Conservation (phyloP, 2,888 invertebrate species). For the Pardosa pseudoannulata region DNA sequence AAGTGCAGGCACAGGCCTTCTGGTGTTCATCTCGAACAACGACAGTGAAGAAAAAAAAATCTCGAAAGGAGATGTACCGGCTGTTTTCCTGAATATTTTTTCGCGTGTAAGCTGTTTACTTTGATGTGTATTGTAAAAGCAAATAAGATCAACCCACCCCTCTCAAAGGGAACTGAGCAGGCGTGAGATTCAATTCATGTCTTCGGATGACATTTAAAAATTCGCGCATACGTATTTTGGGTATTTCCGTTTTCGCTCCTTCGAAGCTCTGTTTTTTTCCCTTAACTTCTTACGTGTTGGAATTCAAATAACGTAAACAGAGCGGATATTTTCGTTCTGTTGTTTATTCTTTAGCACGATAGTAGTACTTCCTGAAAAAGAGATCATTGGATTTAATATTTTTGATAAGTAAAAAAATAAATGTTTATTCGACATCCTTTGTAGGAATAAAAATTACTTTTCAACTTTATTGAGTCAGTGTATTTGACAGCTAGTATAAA, state of each 20-base stretch:
- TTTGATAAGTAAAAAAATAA: no score
- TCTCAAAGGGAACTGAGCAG: neutral
- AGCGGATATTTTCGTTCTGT: neutral
- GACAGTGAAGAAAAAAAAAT: slow-evolving; percentile 21
- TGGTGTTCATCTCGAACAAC: slow-evolving; percentile 53
- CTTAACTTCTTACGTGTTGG: neutral
- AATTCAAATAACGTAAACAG: neutral
- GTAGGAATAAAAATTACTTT: no score
- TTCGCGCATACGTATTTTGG: neutral
- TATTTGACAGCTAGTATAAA: no score
- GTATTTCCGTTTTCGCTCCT: neutral
- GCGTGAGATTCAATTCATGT: slow-evolving; percentile 16
- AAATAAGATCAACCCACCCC: slow-evolving; percentile 36
- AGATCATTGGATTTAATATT: no score
- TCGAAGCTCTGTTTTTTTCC: neutral
- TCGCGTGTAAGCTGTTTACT: slow-evolving; percentile 21
- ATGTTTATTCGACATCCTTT: no score
- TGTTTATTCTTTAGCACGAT: no score
- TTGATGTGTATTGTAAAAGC: slow-evolving; percentile 24
- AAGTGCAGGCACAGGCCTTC: slow-evolving; percentile 44
- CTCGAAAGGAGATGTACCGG: slow-evolving; percentile 6
- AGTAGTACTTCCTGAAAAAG: no score
- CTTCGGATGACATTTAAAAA: slow-evolving; percentile 1
- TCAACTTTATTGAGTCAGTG: no score
- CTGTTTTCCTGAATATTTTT: slow-evolving; percentile 51